Base-by-base conservation (phyloP, 2,888 invertebrate species). In the Stictocephala bisonia region DNA sequence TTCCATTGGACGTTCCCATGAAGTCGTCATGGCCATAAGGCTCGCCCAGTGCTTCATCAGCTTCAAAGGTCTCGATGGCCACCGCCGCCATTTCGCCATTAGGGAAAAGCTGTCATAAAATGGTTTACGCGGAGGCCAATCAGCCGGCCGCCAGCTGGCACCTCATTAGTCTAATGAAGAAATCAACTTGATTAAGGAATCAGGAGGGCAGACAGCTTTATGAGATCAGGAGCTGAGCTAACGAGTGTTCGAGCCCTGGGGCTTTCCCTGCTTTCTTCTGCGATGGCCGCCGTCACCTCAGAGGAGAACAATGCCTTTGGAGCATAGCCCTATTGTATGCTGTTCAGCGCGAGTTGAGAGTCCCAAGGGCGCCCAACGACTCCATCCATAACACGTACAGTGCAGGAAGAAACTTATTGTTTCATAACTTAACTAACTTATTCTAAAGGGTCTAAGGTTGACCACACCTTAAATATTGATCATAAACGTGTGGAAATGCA, bases 101-200 rank as follows among this genome's bases (percentile, higher is more conserved):
- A 60, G 64, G 44, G 44, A 40, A 31, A 58, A 35, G 56, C 58
- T 50, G 64, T 26, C 40, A 44, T 64, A 64, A 64, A 64, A 64
- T 64, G 44, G 64, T 64, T 64, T 64, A 64, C 44, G 64, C 7
- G n/a, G 3, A 13, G 1, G 6, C 41, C 64, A 64, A 64, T 64
- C 64, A 64, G 64, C 64, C 35, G 58, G 31, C 13, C 26, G 11
- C 44, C 44, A 44, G 44, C 60, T 60, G 60, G 20, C 15, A n/a
- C 41, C 41, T 44, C 64, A 64, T 64, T 64, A 64, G 44, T 3
- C 44, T 64, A 64, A 64, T 64, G 64, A 64, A 64, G 64, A 64
- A 64, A 64, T 64, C 64, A 64, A 64, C 41, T 44, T 64, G 64
- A 64, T 64, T 64, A 64, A 64, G 64, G 64, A 64, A 64, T 64